Percentiles rank a stretch among this genome's conserved stretches.
These are phyloP conservation scores for Phyllopteryx taeniolatus DNA, from an alignment of 2,113 vertebrate genomes.

Conservation along the genomic window DNA sequence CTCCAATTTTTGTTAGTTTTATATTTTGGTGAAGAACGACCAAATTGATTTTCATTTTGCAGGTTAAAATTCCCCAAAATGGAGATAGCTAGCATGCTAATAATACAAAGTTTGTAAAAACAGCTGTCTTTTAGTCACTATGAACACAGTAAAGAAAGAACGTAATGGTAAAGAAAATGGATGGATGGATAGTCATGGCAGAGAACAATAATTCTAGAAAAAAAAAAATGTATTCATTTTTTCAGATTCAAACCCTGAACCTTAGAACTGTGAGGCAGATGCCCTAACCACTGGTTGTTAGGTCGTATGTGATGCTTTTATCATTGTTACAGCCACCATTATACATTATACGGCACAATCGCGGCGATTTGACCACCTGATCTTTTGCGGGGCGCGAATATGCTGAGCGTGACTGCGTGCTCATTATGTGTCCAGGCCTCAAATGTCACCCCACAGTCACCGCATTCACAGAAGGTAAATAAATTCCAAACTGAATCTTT, in stretches of 20 bases:
- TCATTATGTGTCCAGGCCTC: constrained; percentile 39
- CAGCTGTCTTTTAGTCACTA: neutral
- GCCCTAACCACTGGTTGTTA: neutral
- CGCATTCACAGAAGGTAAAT: constrained; percentile 44
- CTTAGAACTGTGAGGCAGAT: too few relatives aligned
- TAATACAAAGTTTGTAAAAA: too few relatives aligned
- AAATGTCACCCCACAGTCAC: constrained; percentile 55
- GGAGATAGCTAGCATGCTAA: too few relatives aligned
- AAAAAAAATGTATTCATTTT: too few relatives aligned
- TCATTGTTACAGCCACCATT: constrained; percentile 36
- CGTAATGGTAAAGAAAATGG: too few relatives aligned
- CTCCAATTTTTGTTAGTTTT: too few relatives aligned
- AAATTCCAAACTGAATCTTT: constrained; percentile 6
- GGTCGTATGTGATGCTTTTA: neutral
- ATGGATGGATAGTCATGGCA: too few relatives aligned
- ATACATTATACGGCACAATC: constrained; percentile 37
- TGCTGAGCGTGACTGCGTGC: constrained; percentile 48
- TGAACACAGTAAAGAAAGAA: neutral
- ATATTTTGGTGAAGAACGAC: too few relatives aligned
- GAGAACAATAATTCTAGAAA: too few relatives aligned
- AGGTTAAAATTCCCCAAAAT: too few relatives aligned
- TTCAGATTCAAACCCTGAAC: too few relatives aligned
- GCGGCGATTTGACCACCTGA: constrained; percentile 51
- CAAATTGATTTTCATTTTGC: too few relatives aligned
- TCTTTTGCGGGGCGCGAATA: constrained; percentile 57